phyloP scores from a whole-genome alignment of 2,888 invertebrate genomes.

The Lithophane ornitopus region DNA sequence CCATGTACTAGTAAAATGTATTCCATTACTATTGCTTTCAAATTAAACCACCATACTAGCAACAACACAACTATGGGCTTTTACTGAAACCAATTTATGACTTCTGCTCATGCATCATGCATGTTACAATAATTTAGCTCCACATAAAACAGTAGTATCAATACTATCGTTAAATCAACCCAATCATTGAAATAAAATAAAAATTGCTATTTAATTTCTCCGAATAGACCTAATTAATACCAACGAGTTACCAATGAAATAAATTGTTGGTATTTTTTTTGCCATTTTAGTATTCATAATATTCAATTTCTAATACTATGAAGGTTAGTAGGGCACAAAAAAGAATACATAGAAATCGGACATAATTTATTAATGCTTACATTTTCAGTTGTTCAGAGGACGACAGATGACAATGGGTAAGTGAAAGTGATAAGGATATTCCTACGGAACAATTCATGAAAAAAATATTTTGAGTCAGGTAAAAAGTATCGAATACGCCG shows the following conservation, averaged over 20 bases:
- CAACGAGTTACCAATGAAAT: no score
- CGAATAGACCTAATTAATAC: background rate
- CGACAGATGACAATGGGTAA: conserved; percentile 52
- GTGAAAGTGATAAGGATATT: conserved; percentile 59
- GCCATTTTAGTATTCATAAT: background rate
- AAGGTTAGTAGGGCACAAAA: background rate
- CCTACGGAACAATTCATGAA: conserved; percentile 21
- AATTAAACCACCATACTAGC: background rate
- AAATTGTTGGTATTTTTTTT: background rate
- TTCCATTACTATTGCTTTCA: background rate
- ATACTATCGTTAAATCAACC: background rate
- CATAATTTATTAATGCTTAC: conserved; percentile 61
- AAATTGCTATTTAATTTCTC: background rate
- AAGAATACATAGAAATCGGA: conserved; percentile 41
- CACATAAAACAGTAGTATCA: background rate
- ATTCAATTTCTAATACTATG: background rate
- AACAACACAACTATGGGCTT: background rate
- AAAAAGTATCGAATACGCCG: conserved; percentile 13
- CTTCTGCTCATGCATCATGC: background rate
- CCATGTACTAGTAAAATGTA: background rate
- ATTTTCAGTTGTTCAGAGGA: conserved; percentile 53
- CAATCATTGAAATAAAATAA: background rate
- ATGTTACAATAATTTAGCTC: background rate
- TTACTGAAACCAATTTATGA: background rate
- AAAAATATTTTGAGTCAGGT: conserved; percentile 10